These are phyloP conservation scores for Drosophila obscura DNA, from an alignment of 1,140 invertebrate species.

Conservation along the genomic window DNA sequence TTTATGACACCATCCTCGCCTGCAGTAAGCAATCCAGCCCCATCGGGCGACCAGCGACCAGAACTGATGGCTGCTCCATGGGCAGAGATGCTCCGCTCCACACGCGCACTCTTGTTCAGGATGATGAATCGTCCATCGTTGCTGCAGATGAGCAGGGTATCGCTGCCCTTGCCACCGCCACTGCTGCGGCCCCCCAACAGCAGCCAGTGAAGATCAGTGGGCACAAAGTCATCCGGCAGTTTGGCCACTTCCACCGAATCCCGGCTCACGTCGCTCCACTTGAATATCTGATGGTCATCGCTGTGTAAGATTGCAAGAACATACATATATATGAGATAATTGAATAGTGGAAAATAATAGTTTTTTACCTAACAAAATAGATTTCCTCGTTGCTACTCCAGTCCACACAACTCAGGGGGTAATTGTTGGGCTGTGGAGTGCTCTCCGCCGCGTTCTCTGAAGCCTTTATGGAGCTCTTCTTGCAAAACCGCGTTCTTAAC, in stretches of 20 bases:
- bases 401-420: conserved; percentile 92
- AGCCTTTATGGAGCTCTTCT: conserved; percentile 55
- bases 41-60: conserved; percentile 96
- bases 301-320: conserved; percentile 84
- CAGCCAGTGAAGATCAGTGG: conserved; percentile 94
- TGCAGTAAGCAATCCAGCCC: conserved; percentile 94
- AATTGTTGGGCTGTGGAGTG: conserved; percentile 85
- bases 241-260: conserved; percentile 91
- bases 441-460: conserved; percentile 80
- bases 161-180: conserved; percentile 88
- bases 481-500: conserved; percentile 72
- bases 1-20: conserved; percentile 98
- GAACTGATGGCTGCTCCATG: conserved; percentile 95
- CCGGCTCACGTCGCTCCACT: conserved; percentile 93
- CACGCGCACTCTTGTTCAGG: conserved; percentile 93
- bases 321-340: not conserved
- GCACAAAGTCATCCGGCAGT: conserved; percentile 92
- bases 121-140: conserved; percentile 93
- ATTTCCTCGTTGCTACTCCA: conserved; percentile 97
- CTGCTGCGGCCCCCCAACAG: conserved; percentile 85
- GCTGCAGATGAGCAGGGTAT: conserved; percentile 93
- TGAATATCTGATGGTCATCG: conserved; percentile 95
- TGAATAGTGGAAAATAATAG: not conserved
- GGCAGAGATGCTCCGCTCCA: conserved; percentile 96
- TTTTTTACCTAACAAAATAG: conserved; percentile 91